Conservation (phyloP, 2,797 vertebrate genomes). For the Mus minutoides region DNA sequence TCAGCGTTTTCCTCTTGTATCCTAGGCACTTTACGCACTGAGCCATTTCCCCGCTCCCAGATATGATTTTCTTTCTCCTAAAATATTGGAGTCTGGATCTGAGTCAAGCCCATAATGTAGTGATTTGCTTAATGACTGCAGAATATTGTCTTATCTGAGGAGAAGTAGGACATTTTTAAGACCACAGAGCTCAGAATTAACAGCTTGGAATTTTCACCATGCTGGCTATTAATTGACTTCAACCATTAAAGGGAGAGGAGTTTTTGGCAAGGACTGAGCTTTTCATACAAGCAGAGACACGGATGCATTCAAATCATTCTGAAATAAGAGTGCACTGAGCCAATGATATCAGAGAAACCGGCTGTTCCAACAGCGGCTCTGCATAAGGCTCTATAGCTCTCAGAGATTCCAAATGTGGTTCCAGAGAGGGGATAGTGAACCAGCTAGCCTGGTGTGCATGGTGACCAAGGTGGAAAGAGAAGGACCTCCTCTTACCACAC, state of each 20-base stretch:
- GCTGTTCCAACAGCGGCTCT: conserved; percentile 79
- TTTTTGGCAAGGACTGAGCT: conserved; percentile 69
- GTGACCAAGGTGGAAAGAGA: neutral
- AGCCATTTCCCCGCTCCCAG: neutral
- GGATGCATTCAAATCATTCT: neutral
- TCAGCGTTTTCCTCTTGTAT: neutral
- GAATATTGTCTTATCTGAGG: conserved; percentile 73
- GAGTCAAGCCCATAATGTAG: conserved; percentile 71
- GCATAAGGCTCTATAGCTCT: conserved; percentile 47
- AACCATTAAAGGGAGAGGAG: conserved; percentile 65
- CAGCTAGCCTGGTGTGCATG: neutral
- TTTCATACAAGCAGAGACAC: conserved; percentile 46
- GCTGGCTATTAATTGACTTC: conserved; percentile 70
- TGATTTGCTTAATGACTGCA: conserved; percentile 72
- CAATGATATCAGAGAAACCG: conserved; percentile 47
- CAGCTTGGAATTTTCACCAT: conserved; percentile 67
- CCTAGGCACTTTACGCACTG: neutral
- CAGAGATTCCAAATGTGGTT: neutral
- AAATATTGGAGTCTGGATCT: conserved; percentile 43
- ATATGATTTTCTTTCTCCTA: neutral
- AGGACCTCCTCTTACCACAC: neutral
- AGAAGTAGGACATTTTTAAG: conserved; percentile 71
- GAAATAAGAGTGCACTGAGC: conserved; percentile 69
- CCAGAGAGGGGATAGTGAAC: neutral
- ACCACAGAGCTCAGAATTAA: conserved; percentile 80